These are phyloP conservation scores for Bacillus rossius DNA, from an alignment of 1,140 invertebrate genomes.

Conservation along the genomic window DNA sequence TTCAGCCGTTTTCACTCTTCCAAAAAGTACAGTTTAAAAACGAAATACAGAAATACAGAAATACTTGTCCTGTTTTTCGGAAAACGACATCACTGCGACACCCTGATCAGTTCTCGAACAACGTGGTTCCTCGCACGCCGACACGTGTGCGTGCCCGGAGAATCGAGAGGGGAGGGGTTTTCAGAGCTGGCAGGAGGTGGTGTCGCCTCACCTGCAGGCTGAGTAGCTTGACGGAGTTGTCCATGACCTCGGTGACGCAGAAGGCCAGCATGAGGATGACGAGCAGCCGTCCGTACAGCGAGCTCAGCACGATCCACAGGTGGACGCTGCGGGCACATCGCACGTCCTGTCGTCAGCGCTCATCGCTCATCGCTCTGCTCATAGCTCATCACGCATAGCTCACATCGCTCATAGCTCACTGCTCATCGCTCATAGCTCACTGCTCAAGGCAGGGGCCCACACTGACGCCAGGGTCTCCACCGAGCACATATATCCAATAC, in stretches of 20 bases:
- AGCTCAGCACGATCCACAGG: constrained; percentile 52
- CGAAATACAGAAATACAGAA: too few species aligned
- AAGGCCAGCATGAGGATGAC: constrained; percentile 54
- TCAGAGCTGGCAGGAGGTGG: too few species aligned
- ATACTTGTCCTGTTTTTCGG: too few species aligned
- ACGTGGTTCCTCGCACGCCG: too few species aligned
- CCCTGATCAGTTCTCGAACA: too few species aligned
- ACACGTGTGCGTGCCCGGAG: too few species aligned
- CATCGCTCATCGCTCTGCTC: background rate
- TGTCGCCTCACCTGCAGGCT: constrained; percentile 58
- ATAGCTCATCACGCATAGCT: background rate
- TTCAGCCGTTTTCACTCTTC: too few species aligned
- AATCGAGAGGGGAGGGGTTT: too few species aligned
- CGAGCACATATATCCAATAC: background rate
- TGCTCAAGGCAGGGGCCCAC: background rate
- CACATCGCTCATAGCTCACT: background rate
- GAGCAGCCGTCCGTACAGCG: constrained; percentile 55
- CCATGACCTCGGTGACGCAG: constrained; percentile 54
- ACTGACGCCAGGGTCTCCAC: background rate
- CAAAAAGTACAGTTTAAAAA: too few species aligned
- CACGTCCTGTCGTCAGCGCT: background rate
- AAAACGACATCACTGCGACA: too few species aligned
- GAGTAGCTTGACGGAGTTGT: constrained; percentile 50
- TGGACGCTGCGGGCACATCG: constrained; percentile 43
- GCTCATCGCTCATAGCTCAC: background rate